Percentiles rank a stretch among this genome's conserved stretches.
phyloP scores from a whole-genome alignment of 2,888 invertebrate genomes.

The Plagiodera versicolora region DNA sequence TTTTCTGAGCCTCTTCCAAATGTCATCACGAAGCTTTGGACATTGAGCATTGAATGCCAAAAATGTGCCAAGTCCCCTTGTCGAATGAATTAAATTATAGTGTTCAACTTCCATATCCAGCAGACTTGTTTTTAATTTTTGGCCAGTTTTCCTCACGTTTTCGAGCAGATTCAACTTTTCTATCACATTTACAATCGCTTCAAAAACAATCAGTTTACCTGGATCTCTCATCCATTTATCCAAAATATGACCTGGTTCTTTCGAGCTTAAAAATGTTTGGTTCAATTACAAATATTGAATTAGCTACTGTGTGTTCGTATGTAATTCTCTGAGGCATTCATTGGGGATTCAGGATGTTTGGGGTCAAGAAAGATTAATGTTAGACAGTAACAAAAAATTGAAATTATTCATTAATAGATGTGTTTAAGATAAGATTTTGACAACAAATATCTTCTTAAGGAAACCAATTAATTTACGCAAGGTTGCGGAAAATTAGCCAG shows the following conservation, averaged over 20 bases:
- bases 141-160: conserved; percentile 72
- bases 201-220: conserved; percentile 86
- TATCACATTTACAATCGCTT: conserved; percentile 81
- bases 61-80: conserved; percentile 87
- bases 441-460: no score
- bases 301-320: background rate
- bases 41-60: conserved; percentile 74
- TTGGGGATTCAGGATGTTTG: no score
- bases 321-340: no score
- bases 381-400: no score
- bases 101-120: conserved; percentile 68
- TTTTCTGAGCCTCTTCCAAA: conserved; percentile 67
- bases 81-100: conserved; percentile 71
- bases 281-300: background rate
- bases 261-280: conserved; percentile 60
- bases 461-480: no score
- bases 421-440: no score
- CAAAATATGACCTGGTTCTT: conserved; percentile 84
- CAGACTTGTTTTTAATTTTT: conserved; percentile 65
- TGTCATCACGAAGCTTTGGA: conserved; percentile 69
- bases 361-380: no score
- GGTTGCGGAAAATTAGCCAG: no score
- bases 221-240: conserved; percentile 99
- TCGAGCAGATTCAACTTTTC: conserved; percentile 76
- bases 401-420: no score